phyloP scores from a whole-genome alignment of 2,888 invertebrate species.

The Tinea pellionella region DNA sequence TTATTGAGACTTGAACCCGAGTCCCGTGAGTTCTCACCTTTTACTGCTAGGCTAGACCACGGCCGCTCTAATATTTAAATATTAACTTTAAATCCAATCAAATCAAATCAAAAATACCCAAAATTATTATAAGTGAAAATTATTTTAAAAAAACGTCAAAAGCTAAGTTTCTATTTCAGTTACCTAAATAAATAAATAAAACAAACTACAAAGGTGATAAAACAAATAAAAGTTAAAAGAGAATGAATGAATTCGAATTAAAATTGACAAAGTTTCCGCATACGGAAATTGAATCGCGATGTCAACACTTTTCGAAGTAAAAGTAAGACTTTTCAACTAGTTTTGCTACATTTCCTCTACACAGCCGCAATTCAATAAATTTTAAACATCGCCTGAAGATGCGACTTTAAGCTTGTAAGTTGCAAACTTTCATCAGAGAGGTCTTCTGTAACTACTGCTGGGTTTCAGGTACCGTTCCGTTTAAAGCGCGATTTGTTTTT shows the following conservation, averaged over 20 bases:
- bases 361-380: slow-evolving; percentile 4
- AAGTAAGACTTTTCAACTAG: slow-evolving; percentile 3
- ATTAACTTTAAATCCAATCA: no score
- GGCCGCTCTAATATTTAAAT: no score
- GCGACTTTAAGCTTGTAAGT: not conserved
- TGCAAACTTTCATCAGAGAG: not conserved
- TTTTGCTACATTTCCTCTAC: not conserved
- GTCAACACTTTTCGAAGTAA: not conserved
- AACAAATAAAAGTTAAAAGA: not conserved
- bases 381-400: slow-evolving; percentile 2
- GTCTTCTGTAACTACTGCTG: not conserved
- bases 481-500: no score
- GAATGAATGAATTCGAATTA: not conserved
- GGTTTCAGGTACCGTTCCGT: not conserved
- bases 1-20: no score
- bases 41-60: no score
- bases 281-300: not conserved
- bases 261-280: not conserved
- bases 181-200: not conserved
- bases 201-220: not conserved
- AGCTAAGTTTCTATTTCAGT: no score
- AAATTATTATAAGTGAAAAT: no score
- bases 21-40: no score
- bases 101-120: no score
- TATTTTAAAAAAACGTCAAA: no score